These are phyloP conservation scores for Mythimna pallens DNA, from an alignment of 2,888 invertebrate genomes.

Conservation along the genomic window DNA sequence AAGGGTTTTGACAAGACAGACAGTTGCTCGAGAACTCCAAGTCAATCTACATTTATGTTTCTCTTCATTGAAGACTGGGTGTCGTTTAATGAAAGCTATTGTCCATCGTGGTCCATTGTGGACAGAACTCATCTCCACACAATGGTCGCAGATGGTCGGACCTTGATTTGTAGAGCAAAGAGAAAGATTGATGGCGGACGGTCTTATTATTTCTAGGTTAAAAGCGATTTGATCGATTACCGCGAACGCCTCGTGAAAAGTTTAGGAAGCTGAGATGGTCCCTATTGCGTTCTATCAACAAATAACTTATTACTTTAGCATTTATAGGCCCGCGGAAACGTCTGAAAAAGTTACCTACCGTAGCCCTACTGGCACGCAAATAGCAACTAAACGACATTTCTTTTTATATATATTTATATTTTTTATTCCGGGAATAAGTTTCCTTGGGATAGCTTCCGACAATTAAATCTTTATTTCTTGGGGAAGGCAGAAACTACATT, in stretches of 20 bases:
- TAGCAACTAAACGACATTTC: too few relatives aligned
- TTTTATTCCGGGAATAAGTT: too few relatives aligned
- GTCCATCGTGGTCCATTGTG: slow-evolving; percentile 23
- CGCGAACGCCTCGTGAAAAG: background rate
- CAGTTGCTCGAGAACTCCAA: background rate
- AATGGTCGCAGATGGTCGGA: slow-evolving; percentile 20
- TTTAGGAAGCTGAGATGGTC: background rate
- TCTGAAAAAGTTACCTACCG: too few relatives aligned
- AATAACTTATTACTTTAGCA: background rate
- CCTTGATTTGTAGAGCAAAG: slow-evolving; percentile 16
- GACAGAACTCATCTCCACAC: slow-evolving; percentile 10
- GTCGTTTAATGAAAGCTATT: slow-evolving; percentile 37
- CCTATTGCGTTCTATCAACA: too few relatives aligned
- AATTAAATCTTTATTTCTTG: too few relatives aligned
- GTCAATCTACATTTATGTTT: slow-evolving; percentile 1
- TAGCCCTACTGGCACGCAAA: too few relatives aligned
- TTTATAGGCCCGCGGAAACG: too few relatives aligned
- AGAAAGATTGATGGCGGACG: background rate
- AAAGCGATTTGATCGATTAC: slow-evolving; percentile 13
- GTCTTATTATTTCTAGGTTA: slow-evolving; percentile 5
- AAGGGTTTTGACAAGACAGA: background rate
- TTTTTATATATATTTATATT: too few relatives aligned
- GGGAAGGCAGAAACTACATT: too few relatives aligned
- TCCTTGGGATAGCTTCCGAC: too few relatives aligned
- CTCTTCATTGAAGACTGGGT: background rate